Percentiles rank a stretch among this genome's conserved stretches.
Conservation (phyloP, 2,888 invertebrate genomes). For the Torymus auratus region DNA sequence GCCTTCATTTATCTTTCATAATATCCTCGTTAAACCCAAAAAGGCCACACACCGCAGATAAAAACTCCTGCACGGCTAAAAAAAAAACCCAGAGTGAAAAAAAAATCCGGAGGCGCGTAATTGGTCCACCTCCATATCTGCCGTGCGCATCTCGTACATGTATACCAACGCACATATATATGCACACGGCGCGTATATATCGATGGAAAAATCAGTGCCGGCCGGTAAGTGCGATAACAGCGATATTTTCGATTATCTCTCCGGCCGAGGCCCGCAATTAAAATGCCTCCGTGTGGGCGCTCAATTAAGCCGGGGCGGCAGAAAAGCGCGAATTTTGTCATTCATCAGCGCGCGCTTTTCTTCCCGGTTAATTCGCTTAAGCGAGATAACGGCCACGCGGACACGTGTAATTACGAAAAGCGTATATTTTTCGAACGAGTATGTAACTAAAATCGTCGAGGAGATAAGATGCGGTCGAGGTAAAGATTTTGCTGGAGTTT, state of each 20-base stretch:
- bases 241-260: conserved; percentile 72
- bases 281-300: conserved; percentile 66
- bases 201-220: conserved; percentile 39
- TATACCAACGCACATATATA: too few relatives aligned
- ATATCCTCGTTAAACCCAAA: conserved; percentile 22
- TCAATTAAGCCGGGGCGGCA: conserved; percentile 30
- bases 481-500: too few relatives aligned
- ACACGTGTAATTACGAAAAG: background rate
- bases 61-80: conserved; percentile 2
- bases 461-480: too few relatives aligned
- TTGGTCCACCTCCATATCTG: conserved; percentile 34
- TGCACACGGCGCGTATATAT: background rate
- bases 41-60: conserved; percentile 7
- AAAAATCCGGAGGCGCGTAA: conserved; percentile 9
- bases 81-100: conserved; percentile 2
- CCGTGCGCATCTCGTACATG: background rate
- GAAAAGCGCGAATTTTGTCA: conserved; percentile 42
- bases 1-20: conserved; percentile 48
- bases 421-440: too few relatives aligned
- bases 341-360: conserved; percentile 5
- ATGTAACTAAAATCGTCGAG: too few relatives aligned
- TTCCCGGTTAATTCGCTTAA: conserved; percentile 3
- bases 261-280: conserved; percentile 67
- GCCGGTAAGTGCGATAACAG: conserved; percentile 66
- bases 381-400: background rate